These are phyloP conservation scores for Drusus annulatus DNA, from an alignment of 1,140 invertebrate genomes.

Conservation along the genomic window DNA sequence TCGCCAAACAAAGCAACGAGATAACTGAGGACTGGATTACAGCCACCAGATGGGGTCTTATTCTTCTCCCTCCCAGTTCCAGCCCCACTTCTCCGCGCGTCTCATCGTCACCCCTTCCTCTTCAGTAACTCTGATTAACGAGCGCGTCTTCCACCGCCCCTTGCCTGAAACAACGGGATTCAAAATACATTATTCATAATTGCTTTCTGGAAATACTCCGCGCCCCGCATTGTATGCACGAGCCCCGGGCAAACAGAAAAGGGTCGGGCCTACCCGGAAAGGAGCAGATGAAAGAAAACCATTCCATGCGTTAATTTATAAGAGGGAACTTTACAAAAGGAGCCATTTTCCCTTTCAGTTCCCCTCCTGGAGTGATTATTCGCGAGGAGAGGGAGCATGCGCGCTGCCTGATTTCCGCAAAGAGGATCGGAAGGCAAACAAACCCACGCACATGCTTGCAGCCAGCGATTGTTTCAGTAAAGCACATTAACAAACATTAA, in stretches of 20 bases:
- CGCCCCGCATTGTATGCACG: background rate
- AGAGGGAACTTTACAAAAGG: conserved; percentile 56
- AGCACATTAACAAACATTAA: conserved; percentile 56
- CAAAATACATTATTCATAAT: conserved; percentile 58
- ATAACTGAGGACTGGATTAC: conserved; percentile 40
- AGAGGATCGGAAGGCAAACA: conserved; percentile 25
- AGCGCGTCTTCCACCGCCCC: conserved; percentile 47
- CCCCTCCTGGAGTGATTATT: conserved; percentile 40
- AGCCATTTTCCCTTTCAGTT: conserved; percentile 58
- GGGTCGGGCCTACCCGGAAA: conserved; percentile 43
- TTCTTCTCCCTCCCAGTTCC: background rate
- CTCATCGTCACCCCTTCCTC: conserved; percentile 10
- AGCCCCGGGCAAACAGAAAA: conserved; percentile 48
- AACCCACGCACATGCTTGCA: conserved; percentile 19
- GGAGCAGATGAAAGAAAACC: conserved; percentile 56
- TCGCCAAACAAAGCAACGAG: conserved; percentile 38
- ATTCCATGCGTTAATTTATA: conserved; percentile 46
- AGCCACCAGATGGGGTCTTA: conserved; percentile 48
- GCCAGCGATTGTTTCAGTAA: conserved; percentile 51
- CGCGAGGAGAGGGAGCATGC: background rate
- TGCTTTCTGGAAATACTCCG: conserved; percentile 48
- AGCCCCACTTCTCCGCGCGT: conserved; percentile 2
- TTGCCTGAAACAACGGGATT: conserved; percentile 50
- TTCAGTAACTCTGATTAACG: conserved; percentile 52
- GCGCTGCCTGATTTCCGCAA: background rate